Evolutionary conservation across 2,797 vertebrate species (phyloP).

Genomic region (Pelobates cultripes): DNA sequence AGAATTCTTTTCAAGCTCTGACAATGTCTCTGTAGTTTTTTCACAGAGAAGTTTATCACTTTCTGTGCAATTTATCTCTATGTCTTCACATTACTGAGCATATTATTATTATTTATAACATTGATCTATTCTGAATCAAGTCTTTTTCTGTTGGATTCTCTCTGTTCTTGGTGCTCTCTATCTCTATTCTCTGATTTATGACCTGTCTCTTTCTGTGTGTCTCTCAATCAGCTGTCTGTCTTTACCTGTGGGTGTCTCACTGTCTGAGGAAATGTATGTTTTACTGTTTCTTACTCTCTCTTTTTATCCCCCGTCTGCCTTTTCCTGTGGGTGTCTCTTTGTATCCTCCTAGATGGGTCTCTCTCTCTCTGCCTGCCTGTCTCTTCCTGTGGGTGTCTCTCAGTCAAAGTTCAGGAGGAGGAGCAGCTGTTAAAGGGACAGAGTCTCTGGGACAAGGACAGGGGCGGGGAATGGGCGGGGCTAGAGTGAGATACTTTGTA

Average conservation of each 20-base stretch:
- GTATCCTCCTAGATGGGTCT: neutral
- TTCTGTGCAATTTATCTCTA: too few species aligned
- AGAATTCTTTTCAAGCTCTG: neutral
- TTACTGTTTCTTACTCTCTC: neutral
- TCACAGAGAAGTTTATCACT: too few species aligned
- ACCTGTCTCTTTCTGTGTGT: neutral
- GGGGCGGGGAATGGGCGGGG: neutral
- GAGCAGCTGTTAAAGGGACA: neutral
- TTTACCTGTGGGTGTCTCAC: neutral
- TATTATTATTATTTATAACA: too few species aligned
- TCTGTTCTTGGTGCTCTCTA: too few species aligned
- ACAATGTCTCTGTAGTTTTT: too few species aligned
- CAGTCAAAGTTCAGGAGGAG: slow-evolving; percentile 5
- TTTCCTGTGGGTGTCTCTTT: neutral
- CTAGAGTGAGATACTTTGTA: too few species aligned
- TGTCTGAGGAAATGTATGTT: neutral
- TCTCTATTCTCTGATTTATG: too few species aligned
- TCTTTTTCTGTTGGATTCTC: too few species aligned
- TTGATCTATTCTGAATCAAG: too few species aligned
- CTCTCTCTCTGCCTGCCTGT: neutral
- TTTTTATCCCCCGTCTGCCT: neutral
- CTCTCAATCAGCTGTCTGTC: neutral
- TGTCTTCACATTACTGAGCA: too few species aligned
- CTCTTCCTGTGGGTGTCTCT: neutral
- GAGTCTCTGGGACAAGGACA: neutral